These are phyloP conservation scores for Lucifuga dentata DNA, from an alignment of 2,113 vertebrate genomes.

Conservation along the genomic window DNA sequence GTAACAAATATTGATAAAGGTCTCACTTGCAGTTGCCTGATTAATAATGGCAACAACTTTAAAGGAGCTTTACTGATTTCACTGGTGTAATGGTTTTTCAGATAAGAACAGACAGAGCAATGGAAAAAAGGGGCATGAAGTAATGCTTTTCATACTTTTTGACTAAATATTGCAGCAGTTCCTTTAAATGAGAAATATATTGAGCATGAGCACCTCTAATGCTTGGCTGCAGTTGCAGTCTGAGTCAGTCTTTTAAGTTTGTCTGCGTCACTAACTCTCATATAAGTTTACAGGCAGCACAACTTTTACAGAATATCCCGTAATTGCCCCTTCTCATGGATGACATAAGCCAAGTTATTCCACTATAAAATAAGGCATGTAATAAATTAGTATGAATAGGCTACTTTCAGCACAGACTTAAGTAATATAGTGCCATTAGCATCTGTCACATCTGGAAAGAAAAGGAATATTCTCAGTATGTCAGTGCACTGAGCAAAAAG, in stretches of 20 bases:
- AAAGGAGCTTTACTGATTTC: constrained; percentile 54
- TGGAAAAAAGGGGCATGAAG: constrained; percentile 66
- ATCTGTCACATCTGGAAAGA: constrained; percentile 68
- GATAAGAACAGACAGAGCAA: constrained; percentile 42
- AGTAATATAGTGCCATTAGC: constrained; percentile 67
- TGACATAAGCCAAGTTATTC: constrained; percentile 71
- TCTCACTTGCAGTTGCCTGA: constrained; percentile 50
- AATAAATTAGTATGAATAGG: constrained; percentile 72
- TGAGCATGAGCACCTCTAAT: constrained; percentile 71
- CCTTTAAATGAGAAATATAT: constrained; percentile 72
- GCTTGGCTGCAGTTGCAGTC: constrained; percentile 65
- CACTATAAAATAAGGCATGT: constrained; percentile 75
- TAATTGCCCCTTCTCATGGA: constrained; percentile 78
- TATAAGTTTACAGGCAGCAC: constrained; percentile 65
- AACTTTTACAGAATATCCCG: constrained; percentile 69
- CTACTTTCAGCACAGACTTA: constrained; percentile 57
- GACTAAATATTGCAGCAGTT: constrained; percentile 62
- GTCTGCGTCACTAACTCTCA: constrained; percentile 71
- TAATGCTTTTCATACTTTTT: constrained; percentile 56
- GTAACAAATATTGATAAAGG: constrained; percentile 78
- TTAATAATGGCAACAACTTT: constrained; percentile 68
- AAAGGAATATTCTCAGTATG: constrained; percentile 48
- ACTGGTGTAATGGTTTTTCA: constrained; percentile 46
- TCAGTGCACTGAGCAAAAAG: constrained; percentile 43
- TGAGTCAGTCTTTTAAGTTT: constrained; percentile 72